Conservation (phyloP, 2,113 vertebrate genomes). For the Hoplias malabaricus region DNA sequence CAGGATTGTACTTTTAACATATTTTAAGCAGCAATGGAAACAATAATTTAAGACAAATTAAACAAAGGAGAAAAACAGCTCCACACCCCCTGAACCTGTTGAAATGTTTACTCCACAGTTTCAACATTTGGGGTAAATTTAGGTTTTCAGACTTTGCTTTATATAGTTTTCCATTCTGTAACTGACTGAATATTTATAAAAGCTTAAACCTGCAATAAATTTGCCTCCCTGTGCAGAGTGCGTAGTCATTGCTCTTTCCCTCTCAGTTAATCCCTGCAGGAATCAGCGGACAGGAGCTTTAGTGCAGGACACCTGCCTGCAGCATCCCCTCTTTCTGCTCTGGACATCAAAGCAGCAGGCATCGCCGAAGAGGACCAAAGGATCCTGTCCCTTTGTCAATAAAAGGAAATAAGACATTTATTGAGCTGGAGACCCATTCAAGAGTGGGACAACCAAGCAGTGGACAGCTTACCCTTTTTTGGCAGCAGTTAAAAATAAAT, state of each 20-base stretch:
- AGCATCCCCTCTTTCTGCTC: constrained; percentile 41
- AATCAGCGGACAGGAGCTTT: constrained; percentile 33
- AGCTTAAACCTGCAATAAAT: background rate
- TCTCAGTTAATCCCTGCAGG: constrained; percentile 53
- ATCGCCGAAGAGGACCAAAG: constrained; percentile 55
- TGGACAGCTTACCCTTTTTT: constrained; percentile 50
- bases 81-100: no score
- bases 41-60: no score
- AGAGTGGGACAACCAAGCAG: constrained; percentile 38
- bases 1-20: no score
- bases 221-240: background rate
- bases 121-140: no score
- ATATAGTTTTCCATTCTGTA: background rate
- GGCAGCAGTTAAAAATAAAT: constrained; percentile 59
- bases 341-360: constrained; percentile 43
- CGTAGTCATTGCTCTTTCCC: background rate
- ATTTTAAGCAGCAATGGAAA: no score
- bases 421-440: constrained; percentile 26
- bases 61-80: no score
- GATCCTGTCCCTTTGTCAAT: constrained; percentile 54
- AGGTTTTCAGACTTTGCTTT: no score
- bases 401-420: constrained; percentile 35
- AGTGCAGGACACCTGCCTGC: constrained; percentile 31
- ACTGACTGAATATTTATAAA: background rate
- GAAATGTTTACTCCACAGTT: no score